Conservation (phyloP, 2,113 vertebrate species). For the Macrotus californicus region DNA sequence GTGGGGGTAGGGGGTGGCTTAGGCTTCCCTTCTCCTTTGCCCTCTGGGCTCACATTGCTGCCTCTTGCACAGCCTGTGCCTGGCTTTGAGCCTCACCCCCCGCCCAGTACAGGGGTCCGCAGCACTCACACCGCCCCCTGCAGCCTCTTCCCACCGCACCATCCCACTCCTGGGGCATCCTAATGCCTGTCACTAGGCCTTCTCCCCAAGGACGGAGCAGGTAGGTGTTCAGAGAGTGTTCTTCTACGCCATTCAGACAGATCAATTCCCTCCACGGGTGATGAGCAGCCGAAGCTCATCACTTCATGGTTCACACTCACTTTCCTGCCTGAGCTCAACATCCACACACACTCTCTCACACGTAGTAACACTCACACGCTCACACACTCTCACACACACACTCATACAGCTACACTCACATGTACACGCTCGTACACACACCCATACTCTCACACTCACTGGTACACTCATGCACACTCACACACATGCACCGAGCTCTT, state of each 20-base stretch:
- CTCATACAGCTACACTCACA: too few species aligned
- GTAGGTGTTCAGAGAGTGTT: neutral
- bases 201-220: neutral
- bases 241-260: neutral
- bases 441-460: neutral
- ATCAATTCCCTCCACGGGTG: neutral
- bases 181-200: neutral
- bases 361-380: too few species aligned
- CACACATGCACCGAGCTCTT: neutral
- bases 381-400: too few species aligned
- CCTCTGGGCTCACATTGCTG: neutral
- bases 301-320: neutral
- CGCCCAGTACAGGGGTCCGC: neutral
- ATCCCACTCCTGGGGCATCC: neutral
- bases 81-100: too few species aligned
- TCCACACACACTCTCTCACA: neutral
- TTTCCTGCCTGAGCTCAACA: neutral
- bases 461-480: neutral
- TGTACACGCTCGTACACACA: neutral
- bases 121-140: neutral
- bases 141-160: neutral
- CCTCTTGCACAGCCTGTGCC: neutral
- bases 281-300: neutral
- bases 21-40: neutral
- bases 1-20: too few species aligned